A percentile compares a stretch with the other conserved stretches of the same genome.
phyloP scores from a whole-genome alignment of 2,113 vertebrate genomes.

The Shinisaurus crocodilurus region DNA sequence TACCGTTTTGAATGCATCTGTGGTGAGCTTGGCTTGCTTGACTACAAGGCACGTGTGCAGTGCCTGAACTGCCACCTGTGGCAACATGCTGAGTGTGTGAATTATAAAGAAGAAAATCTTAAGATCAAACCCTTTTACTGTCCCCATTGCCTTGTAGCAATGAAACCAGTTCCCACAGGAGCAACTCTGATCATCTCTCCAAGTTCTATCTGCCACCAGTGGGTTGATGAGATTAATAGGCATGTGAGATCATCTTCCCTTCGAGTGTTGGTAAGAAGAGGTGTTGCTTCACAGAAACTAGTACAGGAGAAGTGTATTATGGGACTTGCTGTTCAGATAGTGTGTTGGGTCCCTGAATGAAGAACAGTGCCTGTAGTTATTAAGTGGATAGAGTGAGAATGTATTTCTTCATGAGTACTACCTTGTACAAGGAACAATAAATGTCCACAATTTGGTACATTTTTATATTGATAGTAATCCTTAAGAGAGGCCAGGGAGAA shows the following conservation, averaged over 20 bases:
- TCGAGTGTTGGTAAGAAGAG: slow-evolving; percentile 86
- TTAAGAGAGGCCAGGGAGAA: not conserved
- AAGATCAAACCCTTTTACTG: slow-evolving; percentile 94
- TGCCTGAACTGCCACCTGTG: slow-evolving; percentile 95
- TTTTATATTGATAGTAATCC: not conserved
- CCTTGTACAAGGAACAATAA: not conserved
- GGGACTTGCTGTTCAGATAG: not conserved
- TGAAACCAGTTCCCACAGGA: slow-evolving; percentile 92
- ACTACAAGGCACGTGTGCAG: slow-evolving; percentile 94
- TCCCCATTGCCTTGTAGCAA: slow-evolving; percentile 96
- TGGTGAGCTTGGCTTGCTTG: slow-evolving; percentile 88
- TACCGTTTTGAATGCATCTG: slow-evolving; percentile 98
- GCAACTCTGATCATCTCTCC: slow-evolving; percentile 98
- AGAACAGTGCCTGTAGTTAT: not conserved
- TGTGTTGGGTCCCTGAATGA: not conserved
- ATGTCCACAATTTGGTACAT: not conserved
- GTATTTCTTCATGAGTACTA: not conserved
- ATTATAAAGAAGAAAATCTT: slow-evolving; percentile 92
- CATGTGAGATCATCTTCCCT: slow-evolving; percentile 93
- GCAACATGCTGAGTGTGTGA: slow-evolving; percentile 96
- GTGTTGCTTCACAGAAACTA: not conserved
- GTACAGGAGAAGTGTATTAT: not conserved
- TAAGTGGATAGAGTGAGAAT: not conserved
- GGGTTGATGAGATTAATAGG: slow-evolving; percentile 97
- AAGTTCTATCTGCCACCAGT: slow-evolving; percentile 98